Conservation (phyloP, 2,797 vertebrate species). For the Gastrophryne carolinensis region DNA sequence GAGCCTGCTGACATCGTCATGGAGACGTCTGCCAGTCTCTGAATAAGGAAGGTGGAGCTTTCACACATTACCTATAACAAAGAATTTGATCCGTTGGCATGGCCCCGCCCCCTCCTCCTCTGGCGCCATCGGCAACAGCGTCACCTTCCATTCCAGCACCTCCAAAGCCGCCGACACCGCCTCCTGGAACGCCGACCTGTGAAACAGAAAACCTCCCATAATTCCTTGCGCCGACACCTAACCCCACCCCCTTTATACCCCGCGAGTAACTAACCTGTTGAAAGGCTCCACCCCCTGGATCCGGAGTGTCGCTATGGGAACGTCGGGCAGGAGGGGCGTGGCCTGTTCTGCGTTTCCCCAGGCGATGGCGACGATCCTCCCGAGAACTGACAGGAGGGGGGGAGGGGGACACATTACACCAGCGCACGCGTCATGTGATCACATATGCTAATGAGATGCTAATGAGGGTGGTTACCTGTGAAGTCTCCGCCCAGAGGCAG, state of each 20-base stretch:
- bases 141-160: conserved; percentile 2
- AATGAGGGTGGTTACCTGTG: conserved; percentile 66
- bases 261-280: conserved; percentile 17
- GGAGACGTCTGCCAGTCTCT: too few relatives aligned
- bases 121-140: background rate
- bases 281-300: conserved; percentile 5
- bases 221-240: too few relatives aligned
- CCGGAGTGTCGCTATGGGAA: background rate
- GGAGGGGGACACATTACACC: too few relatives aligned
- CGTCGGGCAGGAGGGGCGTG: background rate
- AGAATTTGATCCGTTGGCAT: conserved; percentile 13
- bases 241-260: background rate
- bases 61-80: conserved; percentile 31
- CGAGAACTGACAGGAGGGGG: background rate
- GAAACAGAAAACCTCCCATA: background rate
- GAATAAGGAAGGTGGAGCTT: too few relatives aligned
- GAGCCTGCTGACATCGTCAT: too few relatives aligned
- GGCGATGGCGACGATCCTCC: background rate
- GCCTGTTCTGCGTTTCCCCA: background rate
- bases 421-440: background rate
- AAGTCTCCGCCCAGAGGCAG: conserved; percentile 68
- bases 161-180: background rate
- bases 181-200: background rate
- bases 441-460: background rate
- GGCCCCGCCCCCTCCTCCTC: background rate